phyloP scores from a whole-genome alignment of 1,140 invertebrate genomes.

The Reticulitermes speratus region DNA sequence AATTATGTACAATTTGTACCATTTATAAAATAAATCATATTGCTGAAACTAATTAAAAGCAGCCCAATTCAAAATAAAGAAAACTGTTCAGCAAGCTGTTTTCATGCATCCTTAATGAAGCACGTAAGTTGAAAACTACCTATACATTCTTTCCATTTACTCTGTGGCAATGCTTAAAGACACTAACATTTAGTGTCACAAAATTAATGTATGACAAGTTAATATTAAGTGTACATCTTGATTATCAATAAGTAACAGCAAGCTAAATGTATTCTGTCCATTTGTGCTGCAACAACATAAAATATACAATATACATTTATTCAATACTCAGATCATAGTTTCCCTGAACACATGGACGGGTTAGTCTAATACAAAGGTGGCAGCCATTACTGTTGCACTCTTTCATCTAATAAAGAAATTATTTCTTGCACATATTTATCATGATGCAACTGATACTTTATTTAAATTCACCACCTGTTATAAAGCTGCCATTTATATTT shows the following conservation, averaged over 20 bases:
- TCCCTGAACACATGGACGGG: constrained; percentile 16
- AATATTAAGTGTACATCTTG: not conserved
- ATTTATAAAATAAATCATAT: no score
- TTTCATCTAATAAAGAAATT: not conserved
- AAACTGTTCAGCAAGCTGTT: no score
- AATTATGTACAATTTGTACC: not conserved
- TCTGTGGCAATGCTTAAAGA: not conserved
- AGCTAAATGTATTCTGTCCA: not conserved
- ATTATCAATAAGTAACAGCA: constrained; percentile 8
- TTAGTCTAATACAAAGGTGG: not conserved
- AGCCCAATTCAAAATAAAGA: no score
- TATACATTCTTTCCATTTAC: not conserved
- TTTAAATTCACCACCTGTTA: not conserved
- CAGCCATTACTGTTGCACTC: not conserved
- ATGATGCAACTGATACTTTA: not conserved
- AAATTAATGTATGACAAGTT: not conserved
- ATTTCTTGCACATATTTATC: not conserved
- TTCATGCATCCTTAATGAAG: not conserved
- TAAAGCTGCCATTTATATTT: not conserved
- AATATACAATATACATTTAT: not conserved
- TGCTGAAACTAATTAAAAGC: no score
- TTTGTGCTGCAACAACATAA: not conserved
- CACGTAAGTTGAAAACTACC: not conserved
- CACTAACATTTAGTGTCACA: not conserved
- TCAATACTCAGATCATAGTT: not conserved